Percentiles rank a stretch among this genome's conserved stretches.
Conservation (phyloP, 2,113 vertebrate genomes). For the Lycaon pictus region DNA sequence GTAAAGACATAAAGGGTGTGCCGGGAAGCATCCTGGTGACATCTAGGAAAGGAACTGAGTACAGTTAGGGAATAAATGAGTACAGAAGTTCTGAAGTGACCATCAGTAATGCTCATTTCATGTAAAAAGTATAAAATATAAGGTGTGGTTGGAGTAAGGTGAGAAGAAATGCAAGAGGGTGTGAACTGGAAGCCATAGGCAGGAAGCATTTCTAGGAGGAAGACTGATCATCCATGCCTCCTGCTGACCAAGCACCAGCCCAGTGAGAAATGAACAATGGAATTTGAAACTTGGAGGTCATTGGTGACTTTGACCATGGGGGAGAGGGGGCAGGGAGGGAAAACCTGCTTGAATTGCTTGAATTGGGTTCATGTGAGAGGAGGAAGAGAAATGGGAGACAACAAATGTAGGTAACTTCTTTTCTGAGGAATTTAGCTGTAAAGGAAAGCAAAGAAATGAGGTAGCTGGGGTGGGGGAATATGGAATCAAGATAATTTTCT, state of each 20-base stretch:
- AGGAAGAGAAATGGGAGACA: neutral
- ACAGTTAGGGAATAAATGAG: neutral
- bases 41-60: neutral
- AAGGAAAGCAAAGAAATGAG: neutral
- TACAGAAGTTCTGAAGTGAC: neutral
- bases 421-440: neutral
- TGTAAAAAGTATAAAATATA: neutral
- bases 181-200: neutral
- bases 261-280: neutral
- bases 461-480: neutral
- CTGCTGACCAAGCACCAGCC: neutral
- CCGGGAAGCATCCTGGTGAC: neutral
- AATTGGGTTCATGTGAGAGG: neutral
- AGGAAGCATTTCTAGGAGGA: neutral
- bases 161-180: neutral
- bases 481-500: too few relatives aligned
- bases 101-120: neutral
- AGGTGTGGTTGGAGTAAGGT: neutral
- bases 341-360: neutral
- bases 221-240: fast-evolving
- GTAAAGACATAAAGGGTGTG: fast-evolving
- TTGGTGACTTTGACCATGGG: neutral
- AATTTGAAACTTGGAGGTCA: neutral
- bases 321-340: neutral
- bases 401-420: neutral